A percentile compares a stretch with the other conserved stretches of the same genome.
Conservation (phyloP, 1,140 invertebrate species). For the Drosophila kohkoa region DNA sequence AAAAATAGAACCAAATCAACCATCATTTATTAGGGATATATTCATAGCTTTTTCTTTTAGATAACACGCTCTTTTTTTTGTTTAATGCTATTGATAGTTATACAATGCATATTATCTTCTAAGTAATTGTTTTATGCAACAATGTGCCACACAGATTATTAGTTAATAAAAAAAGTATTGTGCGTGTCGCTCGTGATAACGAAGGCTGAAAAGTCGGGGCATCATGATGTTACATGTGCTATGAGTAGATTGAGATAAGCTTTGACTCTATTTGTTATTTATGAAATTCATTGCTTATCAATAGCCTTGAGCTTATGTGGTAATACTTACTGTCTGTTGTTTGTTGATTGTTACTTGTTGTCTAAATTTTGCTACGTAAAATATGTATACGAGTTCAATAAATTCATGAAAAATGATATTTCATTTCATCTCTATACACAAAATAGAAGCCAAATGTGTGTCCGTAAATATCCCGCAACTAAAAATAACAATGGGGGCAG, state of each 20-base stretch:
- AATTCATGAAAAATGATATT: too few species aligned
- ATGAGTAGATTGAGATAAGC: constrained; percentile 17
- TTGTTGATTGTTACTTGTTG: too few species aligned
- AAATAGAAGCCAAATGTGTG: too few species aligned
- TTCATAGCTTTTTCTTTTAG: too few species aligned
- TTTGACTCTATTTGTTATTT: constrained; percentile 3
- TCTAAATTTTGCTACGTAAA: too few species aligned
- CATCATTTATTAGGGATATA: too few species aligned
- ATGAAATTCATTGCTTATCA: constrained; percentile 26
- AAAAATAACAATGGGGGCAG: neutral
- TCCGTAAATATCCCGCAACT: neutral
- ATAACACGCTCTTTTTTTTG: neutral
- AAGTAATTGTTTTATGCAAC: neutral
- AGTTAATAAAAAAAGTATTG: neutral
- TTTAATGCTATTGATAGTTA: neutral
- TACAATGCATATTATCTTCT: neutral
- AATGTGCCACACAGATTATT: neutral
- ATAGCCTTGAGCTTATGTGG: too few species aligned
- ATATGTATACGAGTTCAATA: too few species aligned
- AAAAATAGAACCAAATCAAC: too few species aligned
- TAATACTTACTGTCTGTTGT: too few species aligned
- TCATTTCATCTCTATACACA: neutral
- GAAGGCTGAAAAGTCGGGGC: constrained; percentile 23
- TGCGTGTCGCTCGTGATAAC: constrained; percentile 6
- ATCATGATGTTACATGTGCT: neutral